phyloP scores from a whole-genome alignment of 37 sponge, comb jelly and placozoan species.

The Bolinopsis microptera region DNA sequence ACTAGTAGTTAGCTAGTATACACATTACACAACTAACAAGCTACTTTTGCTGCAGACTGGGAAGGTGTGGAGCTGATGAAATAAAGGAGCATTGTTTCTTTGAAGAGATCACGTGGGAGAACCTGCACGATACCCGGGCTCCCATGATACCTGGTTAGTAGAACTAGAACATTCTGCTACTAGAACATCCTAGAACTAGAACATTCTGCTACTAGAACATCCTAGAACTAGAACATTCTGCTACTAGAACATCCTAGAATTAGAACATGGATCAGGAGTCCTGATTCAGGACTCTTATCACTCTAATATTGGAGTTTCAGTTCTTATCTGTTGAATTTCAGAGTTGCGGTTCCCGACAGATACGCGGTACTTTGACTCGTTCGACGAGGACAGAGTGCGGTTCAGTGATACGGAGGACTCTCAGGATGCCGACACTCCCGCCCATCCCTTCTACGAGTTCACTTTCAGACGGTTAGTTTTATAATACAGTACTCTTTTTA shows the following conservation, averaged over 20 bases:
- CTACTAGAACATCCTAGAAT: too few relatives aligned
- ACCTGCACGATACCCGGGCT: conserved; percentile 82
- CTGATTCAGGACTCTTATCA: too few relatives aligned
- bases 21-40: too few relatives aligned
- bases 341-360: conserved; percentile 83
- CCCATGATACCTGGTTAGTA: conserved; percentile 73
- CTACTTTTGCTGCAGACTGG: conserved; percentile 73
- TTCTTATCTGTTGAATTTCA: too few relatives aligned
- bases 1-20: too few relatives aligned
- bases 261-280: too few relatives aligned
- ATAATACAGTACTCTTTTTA: background rate
- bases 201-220: too few relatives aligned
- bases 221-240: too few relatives aligned
- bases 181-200: too few relatives aligned
- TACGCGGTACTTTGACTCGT: conserved; percentile 92
- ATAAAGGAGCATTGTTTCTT: conserved; percentile 89
- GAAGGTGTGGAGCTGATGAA: conserved; percentile 76
- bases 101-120: conserved; percentile 80
- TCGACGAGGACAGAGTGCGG: conserved; percentile 66
- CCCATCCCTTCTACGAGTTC: conserved; percentile 93
- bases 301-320: too few relatives aligned
- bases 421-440: conserved; percentile 72
- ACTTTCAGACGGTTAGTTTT: conserved; percentile 76
- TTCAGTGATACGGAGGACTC: conserved; percentile 64
- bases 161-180: too few relatives aligned